Percentiles rank a stretch among this genome's conserved stretches.
Evolutionary conservation across 64 coral and sea anemone species (phyloP).

Genomic region (Catalaphyllia jardinei): DNA sequence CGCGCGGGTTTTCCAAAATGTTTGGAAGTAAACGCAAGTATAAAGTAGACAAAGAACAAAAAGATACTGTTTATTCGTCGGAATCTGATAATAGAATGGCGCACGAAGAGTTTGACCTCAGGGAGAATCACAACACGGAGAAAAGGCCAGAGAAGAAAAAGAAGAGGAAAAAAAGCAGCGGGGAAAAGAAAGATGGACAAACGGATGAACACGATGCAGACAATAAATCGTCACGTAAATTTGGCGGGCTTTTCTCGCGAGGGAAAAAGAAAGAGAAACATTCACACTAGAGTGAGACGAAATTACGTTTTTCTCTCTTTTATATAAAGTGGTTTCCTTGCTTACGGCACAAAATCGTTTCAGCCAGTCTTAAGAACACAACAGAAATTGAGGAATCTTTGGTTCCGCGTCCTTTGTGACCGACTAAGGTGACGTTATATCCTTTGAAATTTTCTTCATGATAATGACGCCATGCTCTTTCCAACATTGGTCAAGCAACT

Average conservation of each 20-base stretch:
- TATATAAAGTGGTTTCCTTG: neutral
- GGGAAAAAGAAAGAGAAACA: constrained; percentile 30
- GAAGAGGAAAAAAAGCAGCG: neutral
- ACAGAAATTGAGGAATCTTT: too few relatives aligned
- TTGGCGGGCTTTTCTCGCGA: constrained; percentile 39
- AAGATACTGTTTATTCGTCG: neutral
- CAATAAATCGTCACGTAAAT: constrained; percentile 11
- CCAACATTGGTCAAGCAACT: too few relatives aligned
- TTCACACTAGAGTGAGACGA: neutral
- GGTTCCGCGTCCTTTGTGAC: neutral
- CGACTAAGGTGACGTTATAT: neutral
- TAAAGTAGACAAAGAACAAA: neutral
- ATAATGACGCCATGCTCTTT: too few relatives aligned
- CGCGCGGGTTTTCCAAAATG: constrained; percentile 36
- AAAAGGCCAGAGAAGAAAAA: constrained; percentile 16
- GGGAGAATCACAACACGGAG: neutral
- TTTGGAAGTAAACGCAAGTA: constrained; percentile 8
- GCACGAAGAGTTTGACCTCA: neutral
- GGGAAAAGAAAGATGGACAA: constrained; percentile 2
- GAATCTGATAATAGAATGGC: neutral
- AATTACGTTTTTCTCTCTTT: neutral
- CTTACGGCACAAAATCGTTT: too few relatives aligned
- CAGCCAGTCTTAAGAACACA: too few relatives aligned
- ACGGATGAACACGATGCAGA: neutral
- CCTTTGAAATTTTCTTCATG: neutral